phyloP scores from a whole-genome alignment of 2,888 invertebrate species.

The Athalia cordata region DNA sequence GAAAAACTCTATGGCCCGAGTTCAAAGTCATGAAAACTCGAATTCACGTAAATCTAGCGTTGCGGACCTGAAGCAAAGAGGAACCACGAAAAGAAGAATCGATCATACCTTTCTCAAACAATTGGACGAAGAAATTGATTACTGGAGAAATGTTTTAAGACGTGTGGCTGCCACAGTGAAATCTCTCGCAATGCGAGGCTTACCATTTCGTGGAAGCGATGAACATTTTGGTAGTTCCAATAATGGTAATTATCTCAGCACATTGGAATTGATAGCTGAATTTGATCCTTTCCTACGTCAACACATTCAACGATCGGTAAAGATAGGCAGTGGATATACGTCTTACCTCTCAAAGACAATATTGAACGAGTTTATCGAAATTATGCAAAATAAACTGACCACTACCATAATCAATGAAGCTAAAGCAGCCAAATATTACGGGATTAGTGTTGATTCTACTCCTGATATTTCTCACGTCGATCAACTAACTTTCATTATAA shows the following conservation, averaged over 20 bases:
- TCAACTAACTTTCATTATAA: slow-evolving; percentile 14
- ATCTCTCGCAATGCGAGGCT: slow-evolving; percentile 53
- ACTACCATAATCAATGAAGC: slow-evolving; percentile 24
- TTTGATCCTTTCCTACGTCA: slow-evolving; percentile 51
- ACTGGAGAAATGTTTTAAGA: slow-evolving; percentile 55
- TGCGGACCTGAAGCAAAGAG: slow-evolving; percentile 37
- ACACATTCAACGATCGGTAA: slow-evolving; percentile 16
- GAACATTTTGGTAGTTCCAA: slow-evolving; percentile 53
- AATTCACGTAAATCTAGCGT: slow-evolving; percentile 9
- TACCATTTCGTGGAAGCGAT: slow-evolving; percentile 52
- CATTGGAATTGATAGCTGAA: slow-evolving; percentile 54
- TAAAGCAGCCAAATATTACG: slow-evolving; percentile 24
- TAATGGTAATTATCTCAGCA: slow-evolving; percentile 54
- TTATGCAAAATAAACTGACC: slow-evolving; percentile 37
- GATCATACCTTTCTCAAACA: slow-evolving; percentile 48
- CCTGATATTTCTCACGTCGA: slow-evolving; percentile 22
- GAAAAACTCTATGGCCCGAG: slow-evolving; percentile 25
- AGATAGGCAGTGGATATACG: slow-evolving; percentile 47
- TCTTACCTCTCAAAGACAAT: slow-evolving; percentile 52
- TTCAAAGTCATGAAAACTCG: slow-evolving; percentile 21
- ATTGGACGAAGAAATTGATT: slow-evolving; percentile 50
- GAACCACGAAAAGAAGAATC: slow-evolving; percentile 43
- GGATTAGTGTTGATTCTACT: slow-evolving; percentile 20
- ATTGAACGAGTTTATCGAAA: slow-evolving; percentile 53
- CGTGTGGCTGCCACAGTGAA: slow-evolving; percentile 53